Evolutionary conservation across 1,140 invertebrate species (phyloP).

Genomic region (Globodera rostochiensis): DNA sequence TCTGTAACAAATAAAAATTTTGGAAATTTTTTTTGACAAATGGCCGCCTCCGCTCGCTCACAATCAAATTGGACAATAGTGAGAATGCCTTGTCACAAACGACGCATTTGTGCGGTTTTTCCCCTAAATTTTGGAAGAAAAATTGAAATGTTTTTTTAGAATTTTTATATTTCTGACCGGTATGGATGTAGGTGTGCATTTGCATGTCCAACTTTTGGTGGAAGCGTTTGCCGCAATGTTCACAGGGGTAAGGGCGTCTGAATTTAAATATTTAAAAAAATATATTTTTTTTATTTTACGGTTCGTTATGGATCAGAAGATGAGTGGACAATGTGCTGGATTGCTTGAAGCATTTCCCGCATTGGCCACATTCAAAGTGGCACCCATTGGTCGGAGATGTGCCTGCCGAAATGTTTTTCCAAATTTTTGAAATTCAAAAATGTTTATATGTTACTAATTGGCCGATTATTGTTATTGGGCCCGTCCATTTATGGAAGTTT

Average conservation of each 20-base stretch:
- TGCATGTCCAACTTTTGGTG: constrained; percentile 99
- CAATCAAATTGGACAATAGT: constrained; percentile 87
- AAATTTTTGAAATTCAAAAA: too few relatives aligned
- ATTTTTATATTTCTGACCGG: constrained; percentile 73
- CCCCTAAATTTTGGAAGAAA: constrained; percentile 75
- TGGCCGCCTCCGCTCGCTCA: neutral
- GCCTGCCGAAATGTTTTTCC: neutral
- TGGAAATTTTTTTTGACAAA: neutral
- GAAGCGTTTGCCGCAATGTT: constrained; percentile 94
- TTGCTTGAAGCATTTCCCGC: constrained; percentile 94
- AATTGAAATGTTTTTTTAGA: constrained; percentile 12
- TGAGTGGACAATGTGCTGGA: constrained; percentile 97
- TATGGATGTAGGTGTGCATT: constrained; percentile 99
- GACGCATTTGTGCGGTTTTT: constrained; percentile 96
- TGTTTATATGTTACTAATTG: neutral
- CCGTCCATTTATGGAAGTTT: neutral
- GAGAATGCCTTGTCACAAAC: constrained; percentile 97
- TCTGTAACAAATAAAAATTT: constrained; percentile 66
- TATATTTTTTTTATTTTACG: constrained; percentile 64
- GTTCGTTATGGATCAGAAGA: constrained; percentile 95
- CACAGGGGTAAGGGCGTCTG: constrained; percentile 83
- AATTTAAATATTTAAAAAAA: constrained; percentile 65
- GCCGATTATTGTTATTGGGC: neutral
- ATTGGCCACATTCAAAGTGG: constrained; percentile 72
- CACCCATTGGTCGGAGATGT: neutral